Conservation (phyloP, 64 coral and sea anemone species). For the Montipora sp. region DNA sequence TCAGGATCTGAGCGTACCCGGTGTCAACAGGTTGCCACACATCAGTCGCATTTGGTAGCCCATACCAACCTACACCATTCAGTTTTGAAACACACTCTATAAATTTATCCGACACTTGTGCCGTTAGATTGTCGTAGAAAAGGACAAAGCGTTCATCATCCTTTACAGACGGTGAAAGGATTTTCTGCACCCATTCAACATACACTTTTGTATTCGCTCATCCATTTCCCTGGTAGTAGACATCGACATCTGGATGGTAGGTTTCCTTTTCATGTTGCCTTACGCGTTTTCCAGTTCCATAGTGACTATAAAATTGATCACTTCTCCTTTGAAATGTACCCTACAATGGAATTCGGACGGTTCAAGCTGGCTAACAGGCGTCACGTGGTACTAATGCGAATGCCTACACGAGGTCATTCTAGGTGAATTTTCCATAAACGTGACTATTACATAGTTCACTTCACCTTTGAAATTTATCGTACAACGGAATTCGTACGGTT, state of each 20-base stretch:
- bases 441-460: too few relatives aligned
- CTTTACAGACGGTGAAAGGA: slow-evolving; percentile 11
- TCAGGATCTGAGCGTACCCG: not conserved
- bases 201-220: slow-evolving; percentile 42
- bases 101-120: slow-evolving; percentile 28
- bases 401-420: too few relatives aligned
- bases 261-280: slow-evolving; percentile 24
- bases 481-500: too few relatives aligned
- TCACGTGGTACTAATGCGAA: too few relatives aligned
- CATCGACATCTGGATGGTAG: too few relatives aligned
- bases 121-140: slow-evolving; percentile 52
- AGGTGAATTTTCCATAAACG: too few relatives aligned
- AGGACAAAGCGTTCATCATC: slow-evolving; percentile 36
- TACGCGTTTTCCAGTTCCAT: slow-evolving; percentile 54
- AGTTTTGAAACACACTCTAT: slow-evolving; percentile 35
- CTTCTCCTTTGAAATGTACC: too few relatives aligned
- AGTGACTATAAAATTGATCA: not conserved
- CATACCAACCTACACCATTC: slow-evolving; percentile 32
- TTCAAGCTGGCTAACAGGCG: too few relatives aligned
- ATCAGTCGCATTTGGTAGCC: slow-evolving; percentile 36
- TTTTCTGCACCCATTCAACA: slow-evolving; percentile 54
- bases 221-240: slow-evolving; percentile 5
- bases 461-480: too few relatives aligned
- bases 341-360: too few relatives aligned
- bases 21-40: slow-evolving; percentile 23